These are phyloP conservation scores for Ametastegia equiseti DNA, from an alignment of 2,888 invertebrate species.

Conservation along the genomic window DNA sequence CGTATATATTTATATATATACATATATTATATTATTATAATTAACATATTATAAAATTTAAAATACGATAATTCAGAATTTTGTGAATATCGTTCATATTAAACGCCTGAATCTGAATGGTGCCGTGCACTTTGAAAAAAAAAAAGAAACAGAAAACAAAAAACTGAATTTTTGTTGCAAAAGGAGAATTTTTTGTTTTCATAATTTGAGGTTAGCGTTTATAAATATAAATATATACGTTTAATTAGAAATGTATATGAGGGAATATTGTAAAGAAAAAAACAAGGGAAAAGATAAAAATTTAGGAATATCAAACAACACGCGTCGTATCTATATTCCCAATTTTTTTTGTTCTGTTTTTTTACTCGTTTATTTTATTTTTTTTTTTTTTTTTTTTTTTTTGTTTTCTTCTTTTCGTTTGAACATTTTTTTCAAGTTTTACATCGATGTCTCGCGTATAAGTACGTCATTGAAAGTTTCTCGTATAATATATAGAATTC, in stretches of 20 bases:
- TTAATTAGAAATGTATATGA: not conserved
- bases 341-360: not conserved
- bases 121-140: constrained; percentile 23
- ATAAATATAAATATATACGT: not conserved
- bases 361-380: not conserved
- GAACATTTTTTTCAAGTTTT: not conserved
- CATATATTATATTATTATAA: not conserved
- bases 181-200: not conserved
- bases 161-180: constrained; percentile 3
- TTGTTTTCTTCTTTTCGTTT: not conserved
- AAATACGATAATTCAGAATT: not conserved
- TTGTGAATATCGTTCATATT: constrained; percentile 16
- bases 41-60: not conserved
- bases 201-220: not conserved
- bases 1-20: not conserved
- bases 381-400: not conserved
- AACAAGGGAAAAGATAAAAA: not conserved
- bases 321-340: not conserved
- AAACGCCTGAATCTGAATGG: constrained; percentile 8
- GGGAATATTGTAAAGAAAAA: not conserved
- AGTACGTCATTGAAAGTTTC: no score
- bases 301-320: not conserved
- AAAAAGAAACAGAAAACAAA: no score
- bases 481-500: not conserved
- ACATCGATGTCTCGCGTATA: not conserved